Evolutionary conservation across 2,113 vertebrate species (phyloP).

Genomic region (Perca schrenkii): DNA sequence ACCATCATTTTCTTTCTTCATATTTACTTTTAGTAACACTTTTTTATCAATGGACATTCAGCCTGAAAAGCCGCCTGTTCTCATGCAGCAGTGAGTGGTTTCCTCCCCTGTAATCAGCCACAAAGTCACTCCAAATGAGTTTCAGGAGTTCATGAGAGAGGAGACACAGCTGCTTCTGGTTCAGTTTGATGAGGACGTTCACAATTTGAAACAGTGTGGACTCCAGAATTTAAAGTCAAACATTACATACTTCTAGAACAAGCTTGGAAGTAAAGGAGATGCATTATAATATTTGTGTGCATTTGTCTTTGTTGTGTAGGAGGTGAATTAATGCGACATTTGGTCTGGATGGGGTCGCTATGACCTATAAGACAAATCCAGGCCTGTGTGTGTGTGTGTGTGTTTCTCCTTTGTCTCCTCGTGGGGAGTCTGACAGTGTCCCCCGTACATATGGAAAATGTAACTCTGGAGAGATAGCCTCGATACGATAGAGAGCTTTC

Average conservation of each 20-base stretch:
- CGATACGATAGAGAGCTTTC: no score
- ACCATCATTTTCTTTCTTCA: not conserved
- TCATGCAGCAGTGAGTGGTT: constrained; percentile 17
- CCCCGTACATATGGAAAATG: no score
- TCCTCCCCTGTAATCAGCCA: constrained; percentile 43
- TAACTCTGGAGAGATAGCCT: no score
- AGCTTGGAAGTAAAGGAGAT: not conserved
- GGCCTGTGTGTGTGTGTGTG: constrained; percentile 16
- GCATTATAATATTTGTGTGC: not conserved
- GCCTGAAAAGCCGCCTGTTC: constrained; percentile 9
- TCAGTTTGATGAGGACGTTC: constrained; percentile 4
- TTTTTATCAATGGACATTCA: constrained; percentile 6
- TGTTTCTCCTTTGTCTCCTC: not conserved
- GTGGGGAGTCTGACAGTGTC: no score
- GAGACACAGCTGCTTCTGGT: constrained; percentile 32
- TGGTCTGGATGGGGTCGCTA: not conserved
- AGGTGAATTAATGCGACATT: constrained; percentile 16
- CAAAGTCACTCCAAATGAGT: constrained; percentile 48
- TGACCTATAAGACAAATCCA: constrained; percentile 1
- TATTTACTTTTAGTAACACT: not conserved
- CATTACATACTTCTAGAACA: not conserved
- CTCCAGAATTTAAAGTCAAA: not conserved
- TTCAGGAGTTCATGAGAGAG: constrained; percentile 13
- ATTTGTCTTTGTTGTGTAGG: not conserved
- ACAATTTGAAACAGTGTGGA: not conserved